Base-by-base conservation (phyloP, 2,113 vertebrate genomes). In the Vulpes vulpes region DNA sequence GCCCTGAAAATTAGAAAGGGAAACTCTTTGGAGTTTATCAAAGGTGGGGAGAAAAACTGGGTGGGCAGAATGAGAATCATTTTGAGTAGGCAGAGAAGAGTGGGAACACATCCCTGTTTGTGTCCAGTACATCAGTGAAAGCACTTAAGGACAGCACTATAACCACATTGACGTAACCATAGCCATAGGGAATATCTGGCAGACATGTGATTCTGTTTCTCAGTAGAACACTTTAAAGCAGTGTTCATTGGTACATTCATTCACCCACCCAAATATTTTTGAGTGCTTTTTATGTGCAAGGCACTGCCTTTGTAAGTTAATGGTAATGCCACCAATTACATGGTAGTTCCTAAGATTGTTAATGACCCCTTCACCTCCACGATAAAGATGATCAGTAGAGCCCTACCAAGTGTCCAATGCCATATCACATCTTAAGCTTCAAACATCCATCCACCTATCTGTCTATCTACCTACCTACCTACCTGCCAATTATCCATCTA, bases 1-100 rank as follows among this genome's bases (percentile, higher is more conserved):
- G 8, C 49, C 64, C 82, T 30, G 4, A 35, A 80, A 71, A 62
- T n/a, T 15, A 60, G 74, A 5, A 49, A 96, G 17, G 8, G 15
- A 25, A 84, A 43, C n/a, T 97, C 53, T 87, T 38, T n/a, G 38
- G 59, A 88, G 49, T 51, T 95, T 88, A 27, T 55, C 59, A 65
- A 55, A 30, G 22, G 17, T 60, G 12, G 57, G 60, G 35, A 71
- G 53, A 86, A 43, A 51, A 92, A 85, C 4, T 11, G 32, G 53
- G 22, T 84, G 27, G n/a, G 73, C 14, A 76, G 73, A 62, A 67
- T 53, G 16, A 74, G 62, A 74, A 79, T 74, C 3, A 32, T 60
- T 67, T 60, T 27, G 65, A 88, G 71, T 51, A 38, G 84, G n/a
- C 23, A 43, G 30, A 5, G 23, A 67, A 6, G 17, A 14, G 16